Evolutionary conservation across 2,797 vertebrate genomes (phyloP).

Genomic region (Sparidentex hasta): DNA sequence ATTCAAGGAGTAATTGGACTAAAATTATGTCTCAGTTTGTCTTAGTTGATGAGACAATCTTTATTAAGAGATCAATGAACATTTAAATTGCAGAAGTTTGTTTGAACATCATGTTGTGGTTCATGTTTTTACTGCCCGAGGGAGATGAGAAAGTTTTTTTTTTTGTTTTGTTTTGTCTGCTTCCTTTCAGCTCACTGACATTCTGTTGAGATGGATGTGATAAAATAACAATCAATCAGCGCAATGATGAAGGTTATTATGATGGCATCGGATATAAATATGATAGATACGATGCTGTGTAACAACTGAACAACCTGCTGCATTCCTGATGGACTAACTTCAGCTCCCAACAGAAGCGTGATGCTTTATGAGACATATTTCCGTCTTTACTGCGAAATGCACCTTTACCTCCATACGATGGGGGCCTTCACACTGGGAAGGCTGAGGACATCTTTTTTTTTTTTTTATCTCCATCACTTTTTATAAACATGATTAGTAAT

Average conservation of each 20-base stretch:
- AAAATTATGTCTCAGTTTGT: conserved; percentile 41
- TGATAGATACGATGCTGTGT: not conserved
- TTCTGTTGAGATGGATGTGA: conserved; percentile 2
- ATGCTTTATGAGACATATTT: not conserved
- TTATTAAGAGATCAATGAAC: conserved; percentile 51
- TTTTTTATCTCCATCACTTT: too few species aligned
- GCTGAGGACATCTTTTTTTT: too few species aligned
- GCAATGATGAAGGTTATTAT: not conserved
- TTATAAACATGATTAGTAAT: too few species aligned
- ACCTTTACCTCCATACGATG: too few species aligned
- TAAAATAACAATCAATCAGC: conserved; percentile 14
- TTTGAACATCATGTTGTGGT: conserved; percentile 23
- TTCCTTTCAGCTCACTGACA: not conserved
- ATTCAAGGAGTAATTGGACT: conserved; percentile 42
- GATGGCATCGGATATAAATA: not conserved
- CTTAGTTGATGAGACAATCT: conserved; percentile 26
- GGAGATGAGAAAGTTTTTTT: conserved; percentile 23
- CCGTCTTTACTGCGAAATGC: not conserved
- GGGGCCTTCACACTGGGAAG: too few species aligned
- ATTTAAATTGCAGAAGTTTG: conserved; percentile 27
- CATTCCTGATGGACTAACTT: not conserved
- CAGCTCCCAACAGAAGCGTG: not conserved
- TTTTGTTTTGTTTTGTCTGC: not conserved
- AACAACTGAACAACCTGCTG: not conserved
- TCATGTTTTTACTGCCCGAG: conserved; percentile 1